Conservation (phyloP, 2,113 vertebrate genomes). For the Isurus oxyrinchus region DNA sequence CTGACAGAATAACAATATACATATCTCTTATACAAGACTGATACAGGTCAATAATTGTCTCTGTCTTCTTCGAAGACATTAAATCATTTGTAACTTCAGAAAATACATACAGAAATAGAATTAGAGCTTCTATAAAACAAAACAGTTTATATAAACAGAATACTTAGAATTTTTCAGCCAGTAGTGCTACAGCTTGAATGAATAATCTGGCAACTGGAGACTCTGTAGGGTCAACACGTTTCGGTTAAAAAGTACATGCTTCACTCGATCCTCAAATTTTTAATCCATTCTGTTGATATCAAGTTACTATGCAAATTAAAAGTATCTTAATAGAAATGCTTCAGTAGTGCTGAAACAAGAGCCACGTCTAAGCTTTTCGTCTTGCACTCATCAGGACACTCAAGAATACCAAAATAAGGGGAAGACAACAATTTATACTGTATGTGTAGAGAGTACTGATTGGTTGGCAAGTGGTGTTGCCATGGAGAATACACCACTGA, state of each 20-base stretch:
- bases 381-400: too few relatives aligned
- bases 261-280: not conserved
- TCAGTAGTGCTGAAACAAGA: too few relatives aligned
- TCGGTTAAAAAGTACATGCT: not conserved
- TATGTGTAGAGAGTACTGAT: too few relatives aligned
- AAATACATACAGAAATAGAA: constrained; percentile 26
- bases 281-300: not conserved
- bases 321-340: not conserved
- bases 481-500: too few relatives aligned
- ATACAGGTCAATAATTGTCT: constrained; percentile 29
- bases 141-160: constrained; percentile 20
- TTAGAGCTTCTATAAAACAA: not conserved
- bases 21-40: constrained; percentile 27
- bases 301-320: not conserved
- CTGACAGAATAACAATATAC: constrained; percentile 16
- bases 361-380: too few relatives aligned
- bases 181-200: not conserved
- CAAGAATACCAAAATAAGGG: too few relatives aligned
- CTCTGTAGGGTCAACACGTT: not conserved
- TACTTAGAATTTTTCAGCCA: not conserved
- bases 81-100: not conserved
- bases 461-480: too few relatives aligned
- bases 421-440: too few relatives aligned
- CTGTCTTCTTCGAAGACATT: constrained; percentile 30
- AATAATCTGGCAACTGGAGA: not conserved